phyloP scores from a whole-genome alignment of 2,888 invertebrate genomes.

The Philereme transversata region DNA sequence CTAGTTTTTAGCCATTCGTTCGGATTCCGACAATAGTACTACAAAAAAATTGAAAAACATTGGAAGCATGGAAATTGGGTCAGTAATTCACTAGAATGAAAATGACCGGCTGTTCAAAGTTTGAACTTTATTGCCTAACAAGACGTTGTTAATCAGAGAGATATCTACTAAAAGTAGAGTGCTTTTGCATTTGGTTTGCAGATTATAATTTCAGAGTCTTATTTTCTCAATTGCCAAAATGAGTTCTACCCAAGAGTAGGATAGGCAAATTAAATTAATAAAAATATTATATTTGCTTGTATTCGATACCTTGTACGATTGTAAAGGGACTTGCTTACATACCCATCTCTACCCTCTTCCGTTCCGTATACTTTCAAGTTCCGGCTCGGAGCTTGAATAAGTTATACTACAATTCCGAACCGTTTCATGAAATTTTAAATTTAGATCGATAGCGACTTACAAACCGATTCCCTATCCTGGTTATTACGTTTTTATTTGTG shows the following conservation, averaged over 20 bases:
- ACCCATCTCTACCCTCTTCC: conserved; percentile 55
- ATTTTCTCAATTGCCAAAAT: too few species aligned
- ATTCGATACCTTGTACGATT: conserved; percentile 26
- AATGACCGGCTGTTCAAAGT: conserved; percentile 46
- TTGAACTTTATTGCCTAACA: conserved; percentile 36
- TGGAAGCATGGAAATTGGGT: conserved; percentile 55
- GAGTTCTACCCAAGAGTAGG: too few species aligned
- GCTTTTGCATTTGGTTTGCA: too few species aligned
- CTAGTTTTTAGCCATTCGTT: conserved; percentile 59
- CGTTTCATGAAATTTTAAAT: conserved; percentile 66
- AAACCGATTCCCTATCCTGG: conserved; percentile 21
- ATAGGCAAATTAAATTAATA: too few species aligned
- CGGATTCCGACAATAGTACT: conserved; percentile 53
- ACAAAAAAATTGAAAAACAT: conserved; percentile 61
- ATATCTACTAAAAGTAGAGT: too few species aligned
- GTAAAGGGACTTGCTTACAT: conserved; percentile 22
- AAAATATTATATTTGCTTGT: not conserved
- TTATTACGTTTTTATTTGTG: conserved; percentile 18
- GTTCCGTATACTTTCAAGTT: conserved; percentile 71
- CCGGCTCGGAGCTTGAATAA: conserved; percentile 67
- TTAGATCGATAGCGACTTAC: conserved; percentile 47
- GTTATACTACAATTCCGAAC: conserved; percentile 63
- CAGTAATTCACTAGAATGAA: conserved; percentile 47
- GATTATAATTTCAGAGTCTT: too few species aligned
- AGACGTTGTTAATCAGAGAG: too few species aligned